Conservation (phyloP, 2,797 vertebrate species). For the Dendrocincla fuliginosa region DNA sequence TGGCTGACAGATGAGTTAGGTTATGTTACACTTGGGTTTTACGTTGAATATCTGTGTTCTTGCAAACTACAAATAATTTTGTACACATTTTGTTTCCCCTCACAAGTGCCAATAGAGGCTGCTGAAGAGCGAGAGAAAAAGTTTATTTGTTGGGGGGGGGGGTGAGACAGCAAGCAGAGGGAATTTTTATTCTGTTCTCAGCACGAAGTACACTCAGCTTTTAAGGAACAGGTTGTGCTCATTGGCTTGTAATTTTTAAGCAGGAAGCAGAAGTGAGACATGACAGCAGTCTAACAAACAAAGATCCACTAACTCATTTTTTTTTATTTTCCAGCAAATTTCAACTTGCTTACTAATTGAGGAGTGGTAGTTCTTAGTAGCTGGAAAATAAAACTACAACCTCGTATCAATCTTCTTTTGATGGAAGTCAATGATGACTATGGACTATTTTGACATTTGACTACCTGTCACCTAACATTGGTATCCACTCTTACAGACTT, state of each 20-base stretch:
- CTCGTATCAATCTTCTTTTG: neutral
- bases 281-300: neutral
- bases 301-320: neutral
- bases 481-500: constrained; percentile 8
- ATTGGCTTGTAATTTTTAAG: neutral
- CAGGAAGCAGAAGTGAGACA: neutral
- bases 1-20: neutral
- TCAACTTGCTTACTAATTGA: constrained; percentile 5
- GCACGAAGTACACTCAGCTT: neutral
- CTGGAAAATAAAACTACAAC: constrained; percentile 10
- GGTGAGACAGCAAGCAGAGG: neutral
- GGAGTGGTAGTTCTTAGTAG: neutral
- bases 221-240: neutral
- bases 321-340: neutral
- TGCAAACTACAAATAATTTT: neutral
- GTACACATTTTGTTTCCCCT: neutral
- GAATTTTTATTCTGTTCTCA: neutral
- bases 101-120: neutral
- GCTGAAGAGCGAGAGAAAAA: neutral
- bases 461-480: constrained; percentile 28
- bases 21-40: neutral
- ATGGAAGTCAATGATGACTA: neutral
- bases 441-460: constrained; percentile 29
- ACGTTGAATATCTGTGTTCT: neutral
- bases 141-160: neutral